Conservation (phyloP, 2,797 vertebrate genomes). For the Amblyraja radiata region DNA sequence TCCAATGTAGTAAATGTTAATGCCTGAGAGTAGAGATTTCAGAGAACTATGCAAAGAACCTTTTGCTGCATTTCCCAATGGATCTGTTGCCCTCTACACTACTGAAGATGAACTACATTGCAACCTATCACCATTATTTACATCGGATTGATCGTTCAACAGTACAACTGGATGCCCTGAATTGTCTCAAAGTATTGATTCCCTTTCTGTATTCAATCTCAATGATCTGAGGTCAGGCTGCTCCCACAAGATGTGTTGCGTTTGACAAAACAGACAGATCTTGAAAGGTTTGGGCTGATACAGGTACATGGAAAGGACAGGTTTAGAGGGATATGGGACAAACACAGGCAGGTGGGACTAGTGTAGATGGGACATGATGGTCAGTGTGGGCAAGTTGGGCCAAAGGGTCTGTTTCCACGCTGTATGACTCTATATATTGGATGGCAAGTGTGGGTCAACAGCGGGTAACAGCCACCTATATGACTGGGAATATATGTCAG, state of each 20-base stretch:
- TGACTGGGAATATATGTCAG: too few relatives aligned
- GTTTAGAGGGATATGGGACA: too few relatives aligned
- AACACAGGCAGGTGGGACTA: too few relatives aligned
- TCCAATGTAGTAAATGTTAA: background rate
- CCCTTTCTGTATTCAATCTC: conserved; percentile 17
- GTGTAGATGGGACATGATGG: too few relatives aligned
- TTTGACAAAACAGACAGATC: background rate
- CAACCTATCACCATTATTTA: background rate
- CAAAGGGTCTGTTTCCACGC: too few relatives aligned
- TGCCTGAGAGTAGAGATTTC: background rate
- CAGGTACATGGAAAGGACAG: too few relatives aligned
- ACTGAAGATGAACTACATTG: background rate
- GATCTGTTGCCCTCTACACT: conserved; percentile 9
- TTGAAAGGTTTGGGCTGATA: background rate
- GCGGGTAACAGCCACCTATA: too few relatives aligned
- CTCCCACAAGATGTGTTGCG: background rate
- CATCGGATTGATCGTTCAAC: background rate
- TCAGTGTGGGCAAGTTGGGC: too few relatives aligned
- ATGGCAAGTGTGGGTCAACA: too few relatives aligned
- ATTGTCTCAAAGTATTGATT: conserved; percentile 25
- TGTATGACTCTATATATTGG: too few relatives aligned
- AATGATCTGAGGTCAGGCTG: background rate
- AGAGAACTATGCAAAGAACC: background rate
- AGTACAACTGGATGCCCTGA: background rate
- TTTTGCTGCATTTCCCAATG: conserved; percentile 14